These are phyloP conservation scores for Trachelus iudaicus DNA, from an alignment of 2,888 invertebrate genomes.

Conservation along the genomic window DNA sequence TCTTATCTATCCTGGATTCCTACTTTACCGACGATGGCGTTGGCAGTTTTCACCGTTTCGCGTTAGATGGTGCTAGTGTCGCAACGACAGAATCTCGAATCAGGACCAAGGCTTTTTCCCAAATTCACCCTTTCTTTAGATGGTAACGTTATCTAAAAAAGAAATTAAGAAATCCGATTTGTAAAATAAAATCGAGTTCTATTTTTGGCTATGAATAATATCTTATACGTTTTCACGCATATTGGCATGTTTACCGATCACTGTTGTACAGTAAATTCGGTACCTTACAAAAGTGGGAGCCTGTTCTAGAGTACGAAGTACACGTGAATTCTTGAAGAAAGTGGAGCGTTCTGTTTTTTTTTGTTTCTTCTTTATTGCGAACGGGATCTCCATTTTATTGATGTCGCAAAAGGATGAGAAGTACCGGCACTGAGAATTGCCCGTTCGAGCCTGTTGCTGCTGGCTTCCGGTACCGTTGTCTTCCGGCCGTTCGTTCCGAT, in stretches of 20 bases:
- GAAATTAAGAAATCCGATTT: neutral
- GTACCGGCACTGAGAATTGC: neutral
- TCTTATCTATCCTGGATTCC: constrained; percentile 31
- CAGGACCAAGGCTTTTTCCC: neutral
- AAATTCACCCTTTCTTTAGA: neutral
- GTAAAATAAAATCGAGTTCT: neutral
- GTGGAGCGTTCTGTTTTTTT: neutral
- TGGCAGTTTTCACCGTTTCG: constrained; percentile 34
- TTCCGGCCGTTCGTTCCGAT: neutral
- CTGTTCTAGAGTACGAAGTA: no score
- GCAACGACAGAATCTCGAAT: constrained; percentile 13
- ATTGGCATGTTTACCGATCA: neutral
- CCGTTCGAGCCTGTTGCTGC: neutral
- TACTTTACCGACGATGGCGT: constrained; percentile 31
- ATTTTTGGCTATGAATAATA: neutral
- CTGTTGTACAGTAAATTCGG: no score
- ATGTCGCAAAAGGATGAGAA: neutral
- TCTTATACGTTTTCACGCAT: neutral
- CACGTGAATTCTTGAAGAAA: neutral
- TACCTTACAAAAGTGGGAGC: neutral
- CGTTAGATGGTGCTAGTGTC: constrained; percentile 51
- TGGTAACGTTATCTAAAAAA: neutral
- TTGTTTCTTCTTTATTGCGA: neutral
- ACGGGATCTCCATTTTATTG: neutral
- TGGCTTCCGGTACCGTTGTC: neutral